These are phyloP conservation scores for Melanotus villosus DNA, from an alignment of 2,888 invertebrate species.

Conservation along the genomic window DNA sequence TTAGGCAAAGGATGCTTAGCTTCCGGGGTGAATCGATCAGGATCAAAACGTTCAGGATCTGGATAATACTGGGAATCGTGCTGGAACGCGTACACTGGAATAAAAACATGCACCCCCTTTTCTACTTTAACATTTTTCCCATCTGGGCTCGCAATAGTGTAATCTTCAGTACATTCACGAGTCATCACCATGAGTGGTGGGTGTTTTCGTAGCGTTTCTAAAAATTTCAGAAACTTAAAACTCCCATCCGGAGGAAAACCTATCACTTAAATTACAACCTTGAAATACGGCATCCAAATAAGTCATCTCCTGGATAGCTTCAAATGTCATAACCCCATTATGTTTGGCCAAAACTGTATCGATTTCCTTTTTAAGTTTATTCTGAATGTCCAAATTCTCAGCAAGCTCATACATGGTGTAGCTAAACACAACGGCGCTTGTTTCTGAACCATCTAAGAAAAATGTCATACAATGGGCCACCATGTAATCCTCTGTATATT, in stretches of 20 bases:
- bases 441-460: constrained; percentile 69
- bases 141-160: constrained; percentile 2
- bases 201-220: constrained; percentile 42
- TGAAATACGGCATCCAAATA: constrained; percentile 67
- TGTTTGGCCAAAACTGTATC: constrained; percentile 56
- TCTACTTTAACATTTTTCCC: constrained; percentile 38
- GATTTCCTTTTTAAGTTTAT: constrained; percentile 66
- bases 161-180: constrained; percentile 35
- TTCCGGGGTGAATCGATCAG: constrained; percentile 63
- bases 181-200: constrained; percentile 28
- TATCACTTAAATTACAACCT: too few relatives aligned
- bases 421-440: constrained; percentile 66
- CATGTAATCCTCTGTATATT: constrained; percentile 49
- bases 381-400: constrained; percentile 64
- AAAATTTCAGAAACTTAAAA: too few relatives aligned
- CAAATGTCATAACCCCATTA: constrained; percentile 63
- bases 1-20: constrained; percentile 56
- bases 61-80: constrained; percentile 63
- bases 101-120: constrained; percentile 56
- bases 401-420: constrained; percentile 67
- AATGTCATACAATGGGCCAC: constrained; percentile 60
- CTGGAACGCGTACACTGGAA: constrained; percentile 63
- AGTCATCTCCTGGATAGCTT: constrained; percentile 66
- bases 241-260: too few relatives aligned
- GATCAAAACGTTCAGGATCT: constrained; percentile 65